Percentiles rank a stretch among this genome's conserved stretches.
These are phyloP conservation scores for Cephalopterus ornatus DNA, from an alignment of 2,113 vertebrate genomes.

Conservation along the genomic window DNA sequence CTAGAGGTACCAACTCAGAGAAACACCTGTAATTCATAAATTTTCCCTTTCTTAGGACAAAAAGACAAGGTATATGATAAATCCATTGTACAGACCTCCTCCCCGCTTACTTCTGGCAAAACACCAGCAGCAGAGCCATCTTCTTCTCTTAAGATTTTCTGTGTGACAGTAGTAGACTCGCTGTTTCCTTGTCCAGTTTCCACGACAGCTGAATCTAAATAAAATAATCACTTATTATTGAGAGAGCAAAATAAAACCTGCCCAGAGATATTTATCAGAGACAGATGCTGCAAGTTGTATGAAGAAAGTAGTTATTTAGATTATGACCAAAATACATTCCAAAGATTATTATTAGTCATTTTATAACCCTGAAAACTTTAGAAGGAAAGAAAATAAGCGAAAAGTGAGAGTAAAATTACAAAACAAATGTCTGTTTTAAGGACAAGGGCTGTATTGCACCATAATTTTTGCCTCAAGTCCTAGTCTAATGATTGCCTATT, in stretches of 20 bases:
- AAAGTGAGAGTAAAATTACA: background rate
- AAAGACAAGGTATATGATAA: background rate
- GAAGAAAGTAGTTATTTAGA: background rate
- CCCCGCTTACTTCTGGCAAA: background rate
- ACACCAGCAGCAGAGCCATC: conserved; percentile 23
- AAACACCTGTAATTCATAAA: background rate
- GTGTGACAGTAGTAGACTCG: background rate
- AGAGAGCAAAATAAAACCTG: background rate
- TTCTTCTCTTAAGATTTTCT: conserved; percentile 6
- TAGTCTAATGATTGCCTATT: background rate
- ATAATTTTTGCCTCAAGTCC: background rate
- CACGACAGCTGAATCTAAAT: conserved; percentile 34
- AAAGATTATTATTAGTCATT: background rate
- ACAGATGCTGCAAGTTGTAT: background rate
- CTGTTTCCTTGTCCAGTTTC: conserved; percentile 16
- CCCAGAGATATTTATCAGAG: background rate
- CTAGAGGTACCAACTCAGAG: background rate
- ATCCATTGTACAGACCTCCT: conserved; percentile 44
- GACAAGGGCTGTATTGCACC: background rate
- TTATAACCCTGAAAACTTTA: background rate
- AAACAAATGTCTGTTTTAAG: background rate
- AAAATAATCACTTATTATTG: background rate
- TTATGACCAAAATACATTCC: background rate
- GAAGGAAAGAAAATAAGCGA: background rate
- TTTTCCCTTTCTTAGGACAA: background rate